Conservation (phyloP, 2,797 vertebrate species). For the Tympanoctomys barrerae region DNA sequence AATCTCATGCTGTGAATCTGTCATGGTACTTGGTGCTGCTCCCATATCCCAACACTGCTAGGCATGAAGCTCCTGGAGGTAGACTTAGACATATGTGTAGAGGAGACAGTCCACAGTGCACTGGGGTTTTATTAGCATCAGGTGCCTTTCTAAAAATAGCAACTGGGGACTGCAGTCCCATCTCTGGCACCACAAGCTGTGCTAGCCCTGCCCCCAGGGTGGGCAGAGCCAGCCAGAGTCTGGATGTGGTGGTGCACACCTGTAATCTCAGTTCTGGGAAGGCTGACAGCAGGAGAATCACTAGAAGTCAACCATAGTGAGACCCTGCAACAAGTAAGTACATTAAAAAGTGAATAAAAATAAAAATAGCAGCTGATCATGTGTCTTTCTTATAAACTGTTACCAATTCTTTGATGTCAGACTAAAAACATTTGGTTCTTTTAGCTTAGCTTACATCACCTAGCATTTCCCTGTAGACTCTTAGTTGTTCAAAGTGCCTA, state of each 20-base stretch:
- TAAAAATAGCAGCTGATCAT: not conserved
- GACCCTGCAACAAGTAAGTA: no score
- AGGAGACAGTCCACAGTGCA: not conserved
- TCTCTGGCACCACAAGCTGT: no score
- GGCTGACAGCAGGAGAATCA: no score
- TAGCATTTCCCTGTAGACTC: not conserved
- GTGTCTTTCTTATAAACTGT: not conserved
- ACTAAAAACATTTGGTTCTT: not conserved
- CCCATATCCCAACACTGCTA: not conserved
- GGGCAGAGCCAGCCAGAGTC: no score
- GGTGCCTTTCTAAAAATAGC: not conserved
- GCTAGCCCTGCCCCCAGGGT: no score
- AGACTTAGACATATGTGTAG: not conserved
- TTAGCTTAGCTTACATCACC: not conserved
- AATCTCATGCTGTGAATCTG: not conserved
- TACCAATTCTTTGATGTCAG: not conserved
- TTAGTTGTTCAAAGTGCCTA: not conserved
- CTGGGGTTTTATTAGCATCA: not conserved
- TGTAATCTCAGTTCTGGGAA: no score
- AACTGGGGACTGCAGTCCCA: no score
- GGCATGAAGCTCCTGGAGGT: not conserved
- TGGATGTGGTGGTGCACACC: no score
- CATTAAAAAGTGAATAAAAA: no score
- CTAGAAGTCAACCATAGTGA: no score
- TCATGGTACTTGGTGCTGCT: not conserved